Conservation (phyloP, 2,113 vertebrate species). For the Bettongia penicillata region DNA sequence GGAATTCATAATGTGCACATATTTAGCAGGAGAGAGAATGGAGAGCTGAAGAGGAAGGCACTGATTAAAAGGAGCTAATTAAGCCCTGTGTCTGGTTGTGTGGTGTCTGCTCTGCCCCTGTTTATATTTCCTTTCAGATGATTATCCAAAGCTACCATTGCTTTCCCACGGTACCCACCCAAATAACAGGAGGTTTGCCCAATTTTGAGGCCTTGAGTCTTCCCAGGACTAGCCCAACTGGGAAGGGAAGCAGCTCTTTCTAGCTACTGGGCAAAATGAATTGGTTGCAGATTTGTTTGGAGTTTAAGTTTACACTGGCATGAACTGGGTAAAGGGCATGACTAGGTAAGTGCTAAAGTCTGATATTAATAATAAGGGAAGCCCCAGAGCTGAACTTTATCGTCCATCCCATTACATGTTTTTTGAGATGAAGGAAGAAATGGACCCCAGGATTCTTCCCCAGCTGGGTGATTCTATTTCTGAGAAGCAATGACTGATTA, state of each 20-base stretch:
- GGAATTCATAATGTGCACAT: neutral
- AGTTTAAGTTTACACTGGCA: neutral
- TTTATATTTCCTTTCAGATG: neutral
- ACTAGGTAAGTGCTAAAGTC: neutral
- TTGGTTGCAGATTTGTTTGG: neutral
- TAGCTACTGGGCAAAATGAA: neutral
- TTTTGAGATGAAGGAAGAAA: neutral
- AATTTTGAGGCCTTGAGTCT: neutral
- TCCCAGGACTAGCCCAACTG: neutral
- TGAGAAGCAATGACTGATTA: neutral
- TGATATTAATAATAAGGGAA: neutral
- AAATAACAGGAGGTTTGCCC: neutral
- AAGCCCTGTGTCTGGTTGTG: slow-evolving; percentile 9
- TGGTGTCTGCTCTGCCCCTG: neutral
- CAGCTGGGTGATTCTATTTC: neutral
- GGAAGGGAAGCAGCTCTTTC: neutral
- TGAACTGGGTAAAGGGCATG: neutral
- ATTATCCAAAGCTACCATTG: neutral
- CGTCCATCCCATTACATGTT: neutral
- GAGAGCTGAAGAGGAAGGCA: neutral
- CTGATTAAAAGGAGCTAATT: slow-evolving; percentile 42
- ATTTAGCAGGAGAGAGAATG: slow-evolving; percentile 35
- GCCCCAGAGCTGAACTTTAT: neutral
- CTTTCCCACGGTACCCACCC: slow-evolving; percentile 14
- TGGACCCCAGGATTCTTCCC: neutral